Base-by-base conservation (phyloP, 2,888 invertebrate genomes). In the Frankliniella intonsa region DNA sequence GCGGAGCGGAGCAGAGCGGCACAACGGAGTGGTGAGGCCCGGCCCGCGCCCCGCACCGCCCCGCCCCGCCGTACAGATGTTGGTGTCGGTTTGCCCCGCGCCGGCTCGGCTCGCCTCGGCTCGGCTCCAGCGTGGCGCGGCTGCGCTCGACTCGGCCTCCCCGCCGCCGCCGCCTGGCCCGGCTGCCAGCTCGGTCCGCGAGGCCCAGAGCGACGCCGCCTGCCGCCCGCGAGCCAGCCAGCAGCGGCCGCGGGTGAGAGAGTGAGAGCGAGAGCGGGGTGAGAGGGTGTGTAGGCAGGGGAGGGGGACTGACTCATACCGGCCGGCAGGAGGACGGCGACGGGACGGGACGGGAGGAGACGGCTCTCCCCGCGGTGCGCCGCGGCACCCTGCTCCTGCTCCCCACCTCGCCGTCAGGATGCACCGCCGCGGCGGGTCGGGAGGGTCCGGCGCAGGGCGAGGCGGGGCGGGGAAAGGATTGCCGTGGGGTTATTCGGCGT, bases 251-350 rank as follows among this genome's bases (percentile, higher is more conserved):
- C 55, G 17, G 14, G 55, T 3, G 55, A 55, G 55, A 11, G 69
- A 69, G 69, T 8, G 69, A 69, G 69, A 22, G 22, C 12, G 69
- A 11, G 22, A 11, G 69, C 25, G 69, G 69, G 22, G 12, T 22
- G 25, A 25, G 10, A 25, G 25, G 7, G 25, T 12, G 69, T 10
- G 22, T 11, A 25, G 8, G n/a, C 9, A 19, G 25, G 25, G 69
- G 25, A 76, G 25, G 69, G 69, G 25, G 69, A 76, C 69, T 76
- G 69, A 69, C 69, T 69, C 69, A 69, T 62, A n/a, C 62, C 62
- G 62, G 17, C 62, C 62, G 62, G 17, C 62, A 7, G n/a, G 62
- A 62, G 19, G 62, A 62, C 62, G 19, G 14, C 17, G 62, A 62
- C 62, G n/a, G n/a, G n/a, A n/a, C n/a, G n/a, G n/a, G n/a, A n/a